phyloP scores from a whole-genome alignment of 2,113 vertebrate species.

The Oncorhynchus masou region DNA sequence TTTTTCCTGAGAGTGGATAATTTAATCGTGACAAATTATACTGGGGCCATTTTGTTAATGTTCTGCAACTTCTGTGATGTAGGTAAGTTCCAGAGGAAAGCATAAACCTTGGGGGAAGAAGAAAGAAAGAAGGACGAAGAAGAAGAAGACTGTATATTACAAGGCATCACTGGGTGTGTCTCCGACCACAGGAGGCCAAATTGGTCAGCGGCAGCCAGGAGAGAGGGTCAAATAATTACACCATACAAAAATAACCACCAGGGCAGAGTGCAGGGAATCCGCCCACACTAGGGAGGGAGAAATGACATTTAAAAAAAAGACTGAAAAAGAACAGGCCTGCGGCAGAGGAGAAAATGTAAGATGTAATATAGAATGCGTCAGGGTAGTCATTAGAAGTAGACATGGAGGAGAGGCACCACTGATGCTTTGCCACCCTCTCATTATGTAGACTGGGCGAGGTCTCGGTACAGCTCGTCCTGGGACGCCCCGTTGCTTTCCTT shows the following conservation, averaged over 20 bases:
- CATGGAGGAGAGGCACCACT: slow-evolving; percentile 29
- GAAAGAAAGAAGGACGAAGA: too few relatives aligned
- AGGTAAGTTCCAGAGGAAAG: background rate
- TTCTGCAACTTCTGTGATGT: background rate
- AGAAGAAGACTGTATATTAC: slow-evolving; percentile 24
- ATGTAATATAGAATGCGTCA: slow-evolving; percentile 46
- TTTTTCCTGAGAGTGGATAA: slow-evolving; percentile 4
- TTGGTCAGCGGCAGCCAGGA: slow-evolving; percentile 47
- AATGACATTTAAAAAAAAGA: slow-evolving; percentile 15
- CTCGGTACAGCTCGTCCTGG: slow-evolving; percentile 27
- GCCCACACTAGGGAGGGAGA: slow-evolving; percentile 46
- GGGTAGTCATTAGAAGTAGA: slow-evolving; percentile 60
- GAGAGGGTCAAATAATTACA: slow-evolving; percentile 63
- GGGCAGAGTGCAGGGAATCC: slow-evolving; percentile 46
- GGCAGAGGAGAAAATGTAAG: slow-evolving; percentile 43
- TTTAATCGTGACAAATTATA: slow-evolving; percentile 32
- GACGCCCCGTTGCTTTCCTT: slow-evolving; percentile 30
- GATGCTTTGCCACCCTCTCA: slow-evolving; percentile 58
- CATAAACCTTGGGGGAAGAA: background rate
- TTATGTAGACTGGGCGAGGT: slow-evolving; percentile 53
- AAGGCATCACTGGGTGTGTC: slow-evolving; percentile 61
- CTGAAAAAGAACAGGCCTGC: slow-evolving; percentile 29
- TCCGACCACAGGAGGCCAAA: slow-evolving; percentile 53
- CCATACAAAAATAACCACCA: slow-evolving; percentile 61
- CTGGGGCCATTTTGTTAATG: slow-evolving; percentile 27